Evolutionary conservation across 1,140 invertebrate species (phyloP), one percentile per base, ranked within the genome.

Genomic region (Drosophila saltans): DNA sequence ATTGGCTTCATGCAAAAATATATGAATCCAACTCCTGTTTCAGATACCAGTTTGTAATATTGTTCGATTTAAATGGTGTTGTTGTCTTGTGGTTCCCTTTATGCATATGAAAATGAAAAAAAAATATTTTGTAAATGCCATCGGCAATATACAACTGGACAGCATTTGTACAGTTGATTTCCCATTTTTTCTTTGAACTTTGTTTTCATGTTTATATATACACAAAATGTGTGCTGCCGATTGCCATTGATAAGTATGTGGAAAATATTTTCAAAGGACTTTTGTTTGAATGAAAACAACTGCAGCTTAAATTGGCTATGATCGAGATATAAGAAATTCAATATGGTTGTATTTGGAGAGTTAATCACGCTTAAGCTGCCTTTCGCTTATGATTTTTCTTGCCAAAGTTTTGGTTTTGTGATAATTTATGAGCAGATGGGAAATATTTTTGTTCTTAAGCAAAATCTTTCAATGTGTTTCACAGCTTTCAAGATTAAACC

Each of bases 1-100:
- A 41, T 63, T 70, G 40, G 45, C 28, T 52, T 24, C 43, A 48
- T 48, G 43, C 43, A 26, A 52, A 52, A 52, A 24, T 52, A 52
- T 52, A 3, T 52, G 45, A 26, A 52, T 52, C 8, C 45, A 24
- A 26, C 21, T 52, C 24, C 45, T 26, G 21, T 26, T 26, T 2
- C 21, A 26, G 2, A 30, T 30, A 30, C 28, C 33, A 36, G 1
- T 36, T 36, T 36, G 33, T 3, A 8, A 52, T 26, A 26, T 26
- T 52, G 21, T 8, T 26, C 45, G 45, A 52, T 52, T 52, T 52
- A 52, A 52, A 52, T 26, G 24, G 21, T 52, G 45, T 26, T 48
- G 45, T 16, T 52, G 45, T 52, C 45, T 26, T 52, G 45, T 52
- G 45, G 45, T 52, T 52, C 8, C 45, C 21, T 52, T 52, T 52